Evolutionary conservation across 2,888 invertebrate species (phyloP), one percentile per base, ranked within the genome.

Genomic region (Conus canariensis): DNA sequence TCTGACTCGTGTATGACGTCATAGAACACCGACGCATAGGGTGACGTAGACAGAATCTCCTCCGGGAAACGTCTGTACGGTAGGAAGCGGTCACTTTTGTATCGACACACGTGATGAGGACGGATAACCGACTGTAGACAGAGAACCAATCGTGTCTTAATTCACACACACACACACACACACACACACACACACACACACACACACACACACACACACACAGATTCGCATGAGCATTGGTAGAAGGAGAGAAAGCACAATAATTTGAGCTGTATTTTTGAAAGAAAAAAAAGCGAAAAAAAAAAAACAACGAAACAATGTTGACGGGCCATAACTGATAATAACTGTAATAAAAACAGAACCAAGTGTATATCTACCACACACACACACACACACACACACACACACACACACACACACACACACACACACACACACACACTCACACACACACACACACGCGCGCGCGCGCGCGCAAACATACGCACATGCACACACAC

Each of bases 21-120:
- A 77, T 87, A 74, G 74, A 87, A 74, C 56, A 87, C 74, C 56
- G 87, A 87, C 74, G 30, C 87, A 16, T 87, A 87, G 16, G 87
- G 87, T 70, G 87, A 67, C 59, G 64, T 67, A 30, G 87, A 87
- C 22, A 87, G 70, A 25, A 87, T 70, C 77, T 87, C 87, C 16
- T 87, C 87, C 59, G n/a, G 30, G n/a, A 45, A 87, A 7, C 64
- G 60, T 12, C 9, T 6, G 25, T 87, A 87, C 22, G 58, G 77
- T 6, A 64, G 12, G 12, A 74, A n/a, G n/a, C 19, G 19, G 87
- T 64, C 74, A n/a, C 70, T 7, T 74, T 87, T 87, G 14, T 45
- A 74, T 7, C 87, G 87, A 45, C 87, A 87, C 14, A 74, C 30
- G 64, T 86, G 86, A n/a, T 25, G 25, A 14, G 86, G 86, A 14